Percentiles rank a stretch among this genome's conserved stretches.
These are phyloP conservation scores for Catamblyrhynchus diadema DNA, from an alignment of 2,797 vertebrate species.

Conservation along the genomic window DNA sequence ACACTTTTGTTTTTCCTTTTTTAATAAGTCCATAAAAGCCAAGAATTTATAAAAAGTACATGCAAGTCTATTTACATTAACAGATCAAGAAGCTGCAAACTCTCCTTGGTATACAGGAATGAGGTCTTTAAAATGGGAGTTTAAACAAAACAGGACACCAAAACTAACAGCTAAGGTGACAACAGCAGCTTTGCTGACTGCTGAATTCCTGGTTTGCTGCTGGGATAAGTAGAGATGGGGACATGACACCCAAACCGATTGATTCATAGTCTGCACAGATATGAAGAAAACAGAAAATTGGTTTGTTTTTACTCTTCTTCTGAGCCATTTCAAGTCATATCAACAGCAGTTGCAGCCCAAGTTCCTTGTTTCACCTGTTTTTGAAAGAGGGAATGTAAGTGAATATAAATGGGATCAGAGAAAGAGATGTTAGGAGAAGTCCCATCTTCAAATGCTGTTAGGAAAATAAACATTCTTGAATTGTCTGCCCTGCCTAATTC, in stretches of 20 bases:
- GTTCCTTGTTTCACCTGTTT: background rate
- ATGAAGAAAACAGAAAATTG: background rate
- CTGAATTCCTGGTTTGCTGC: background rate
- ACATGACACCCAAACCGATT: background rate
- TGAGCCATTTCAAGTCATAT: background rate
- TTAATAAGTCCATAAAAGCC: slow-evolving; percentile 39
- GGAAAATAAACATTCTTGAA: background rate
- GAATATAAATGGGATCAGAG: background rate
- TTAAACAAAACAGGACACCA: background rate
- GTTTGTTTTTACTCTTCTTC: background rate
- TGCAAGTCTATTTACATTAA: slow-evolving; percentile 17
- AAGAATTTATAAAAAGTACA: slow-evolving; percentile 28
- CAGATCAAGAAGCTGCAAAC: background rate
- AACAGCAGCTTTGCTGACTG: background rate
- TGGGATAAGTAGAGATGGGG: background rate
- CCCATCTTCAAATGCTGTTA: background rate
- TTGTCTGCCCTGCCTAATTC: background rate
- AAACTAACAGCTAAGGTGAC: background rate
- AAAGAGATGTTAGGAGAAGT: background rate
- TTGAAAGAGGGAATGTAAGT: background rate
- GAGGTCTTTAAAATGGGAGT: background rate
- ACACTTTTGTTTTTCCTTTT: background rate
- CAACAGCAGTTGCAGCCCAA: background rate
- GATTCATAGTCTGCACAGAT: background rate
- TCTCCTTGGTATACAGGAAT: background rate